phyloP scores from a whole-genome alignment of 2,888 invertebrate genomes.

The Andrena bicolor region DNA sequence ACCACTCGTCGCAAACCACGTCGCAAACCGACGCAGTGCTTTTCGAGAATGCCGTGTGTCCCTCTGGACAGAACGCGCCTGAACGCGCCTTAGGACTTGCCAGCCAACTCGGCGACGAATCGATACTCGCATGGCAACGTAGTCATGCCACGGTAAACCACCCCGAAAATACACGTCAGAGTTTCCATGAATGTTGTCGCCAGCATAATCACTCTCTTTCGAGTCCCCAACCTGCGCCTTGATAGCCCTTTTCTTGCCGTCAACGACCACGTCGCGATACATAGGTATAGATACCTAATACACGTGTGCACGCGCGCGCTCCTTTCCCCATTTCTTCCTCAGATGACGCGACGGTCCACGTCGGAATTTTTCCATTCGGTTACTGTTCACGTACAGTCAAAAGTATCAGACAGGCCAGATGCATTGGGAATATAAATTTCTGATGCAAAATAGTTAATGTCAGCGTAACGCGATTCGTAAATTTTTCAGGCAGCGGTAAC shows the following conservation, averaged over 20 bases:
- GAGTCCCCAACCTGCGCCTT: neutral
- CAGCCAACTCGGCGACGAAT: conserved; percentile 26
- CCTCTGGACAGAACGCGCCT: conserved; percentile 9
- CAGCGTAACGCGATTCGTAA: too few relatives aligned
- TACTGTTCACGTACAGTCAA: too few relatives aligned
- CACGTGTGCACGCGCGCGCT: too few relatives aligned
- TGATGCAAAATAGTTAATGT: too few relatives aligned
- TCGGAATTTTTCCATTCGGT: too few relatives aligned
- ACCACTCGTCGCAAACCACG: neutral
- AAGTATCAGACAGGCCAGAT: too few relatives aligned
- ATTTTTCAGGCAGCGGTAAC: too few relatives aligned
- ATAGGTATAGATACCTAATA: too few relatives aligned
- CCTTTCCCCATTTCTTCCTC: too few relatives aligned
- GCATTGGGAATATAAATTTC: too few relatives aligned
- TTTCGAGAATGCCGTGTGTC: conserved; percentile 13
- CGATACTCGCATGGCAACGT: conserved; percentile 59
- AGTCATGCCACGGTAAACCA: conserved; percentile 7
- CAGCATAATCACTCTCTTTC: neutral
- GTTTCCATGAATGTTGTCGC: neutral
- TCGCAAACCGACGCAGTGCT: neutral
- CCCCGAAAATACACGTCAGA: neutral
- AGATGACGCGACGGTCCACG: too few relatives aligned
- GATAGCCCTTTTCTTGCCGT: neutral
- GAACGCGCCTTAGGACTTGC: neutral
- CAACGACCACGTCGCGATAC: too few relatives aligned